Base-by-base conservation (phyloP, 2,888 invertebrate species). In the Coelopa pilipes region DNA sequence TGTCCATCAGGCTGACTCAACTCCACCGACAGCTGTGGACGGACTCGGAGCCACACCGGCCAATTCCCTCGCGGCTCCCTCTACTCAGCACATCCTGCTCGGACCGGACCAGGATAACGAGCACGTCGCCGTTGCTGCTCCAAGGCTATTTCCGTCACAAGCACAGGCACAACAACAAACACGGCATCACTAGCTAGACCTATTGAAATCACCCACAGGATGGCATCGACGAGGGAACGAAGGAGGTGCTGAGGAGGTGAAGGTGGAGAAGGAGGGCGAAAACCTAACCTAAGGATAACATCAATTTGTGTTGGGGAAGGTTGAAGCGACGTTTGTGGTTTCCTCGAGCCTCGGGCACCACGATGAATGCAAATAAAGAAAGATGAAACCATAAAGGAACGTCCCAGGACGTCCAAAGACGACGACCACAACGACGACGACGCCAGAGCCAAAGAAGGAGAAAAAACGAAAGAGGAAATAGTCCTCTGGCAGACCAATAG, bases 301-400 rank as follows among this genome's bases (percentile, higher is more conserved):
- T 65, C 65, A 53, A 67, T 53, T 55, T 60, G 49, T 70, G 24
- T 60, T 21, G 62, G n/a, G 47, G 47, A 60, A 70, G 60, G 47
- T 60, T 46, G 70, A 70, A 60, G 60, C 70, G 50, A 34, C 15
- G 60, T 49, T 49, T 60, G 50, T 34, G 60, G 34, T 57, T 57
- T 68, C 47, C 19, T 47, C 47, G 70, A 50, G n/a, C n/a, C n/a
- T n/a, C n/a, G 60, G 49, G 55, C 17, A 47, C 17, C 65, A 19
- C 12, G 46, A 34, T 62, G 47, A 47, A 49, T 34, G 60, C 19
- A 70, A 46, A 62, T 21, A 21, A 70, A 60, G 62, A 15, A 70
- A 59, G 50, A 70, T 49, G n/a, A 60, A 70, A 70, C 60, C 19
- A 50, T 66, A 49, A 62, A 62, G 34, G 34, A 62, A 34, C 24